These are phyloP conservation scores for Diarsia brunnea DNA, from an alignment of 2,888 invertebrate species.

Conservation along the genomic window DNA sequence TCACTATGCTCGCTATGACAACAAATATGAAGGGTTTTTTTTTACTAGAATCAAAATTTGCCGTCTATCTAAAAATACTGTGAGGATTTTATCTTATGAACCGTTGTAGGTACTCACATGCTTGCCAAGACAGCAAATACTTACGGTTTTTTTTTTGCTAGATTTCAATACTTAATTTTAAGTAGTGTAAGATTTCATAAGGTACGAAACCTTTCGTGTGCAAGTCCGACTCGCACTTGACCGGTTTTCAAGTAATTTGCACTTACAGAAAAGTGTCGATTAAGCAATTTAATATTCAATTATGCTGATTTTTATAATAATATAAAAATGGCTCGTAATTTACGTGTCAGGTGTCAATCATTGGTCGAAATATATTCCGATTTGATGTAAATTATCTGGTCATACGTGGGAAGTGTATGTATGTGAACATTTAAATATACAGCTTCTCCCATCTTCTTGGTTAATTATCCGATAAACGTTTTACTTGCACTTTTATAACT, in stretches of 20 bases:
- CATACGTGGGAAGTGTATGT: constrained; percentile 15
- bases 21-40: too few species aligned
- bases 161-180: too few species aligned
- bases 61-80: too few species aligned
- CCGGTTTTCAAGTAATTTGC: constrained; percentile 63
- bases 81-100: too few species aligned
- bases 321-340: constrained; percentile 44
- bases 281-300: constrained; percentile 69
- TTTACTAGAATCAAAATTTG: too few species aligned
- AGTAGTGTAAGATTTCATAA: too few species aligned
- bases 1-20: too few species aligned
- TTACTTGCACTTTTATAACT: background rate
- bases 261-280: constrained; percentile 56
- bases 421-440: constrained; percentile 2
- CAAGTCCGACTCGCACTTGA: background rate
- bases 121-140: too few species aligned
- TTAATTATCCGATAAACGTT: constrained; percentile 29
- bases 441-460: constrained; percentile 1
- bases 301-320: constrained; percentile 38
- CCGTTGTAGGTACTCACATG: too few species aligned
- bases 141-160: too few species aligned
- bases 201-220: background rate
- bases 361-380: constrained; percentile 21
- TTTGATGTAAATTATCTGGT: constrained; percentile 29
- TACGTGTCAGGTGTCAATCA: constrained; percentile 56